Percentiles rank a stretch among this genome's conserved stretches.
phyloP scores from a whole-genome alignment of 2,113 vertebrate species.

The Erinaceus europaeus region DNA sequence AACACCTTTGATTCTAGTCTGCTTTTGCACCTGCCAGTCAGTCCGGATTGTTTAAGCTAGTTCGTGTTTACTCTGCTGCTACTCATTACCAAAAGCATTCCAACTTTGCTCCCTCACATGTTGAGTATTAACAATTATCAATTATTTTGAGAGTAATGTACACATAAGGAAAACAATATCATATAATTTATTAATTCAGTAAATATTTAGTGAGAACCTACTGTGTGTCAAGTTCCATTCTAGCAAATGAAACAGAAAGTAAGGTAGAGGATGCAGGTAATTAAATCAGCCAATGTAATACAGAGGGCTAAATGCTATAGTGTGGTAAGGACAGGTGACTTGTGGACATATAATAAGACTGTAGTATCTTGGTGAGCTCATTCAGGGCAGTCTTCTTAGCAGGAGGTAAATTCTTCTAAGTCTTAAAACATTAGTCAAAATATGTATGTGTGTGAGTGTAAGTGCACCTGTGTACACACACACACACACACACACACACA shows the following conservation, averaged over 20 bases:
- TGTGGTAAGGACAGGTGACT: neutral
- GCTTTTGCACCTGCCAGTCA: neutral
- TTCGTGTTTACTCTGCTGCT: neutral
- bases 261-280: neutral
- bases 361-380: neutral
- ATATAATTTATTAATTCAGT: neutral
- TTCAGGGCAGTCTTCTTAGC: neutral
- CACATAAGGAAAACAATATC: neutral
- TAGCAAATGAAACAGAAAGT: neutral
- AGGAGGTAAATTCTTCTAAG: neutral
- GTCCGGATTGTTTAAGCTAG: neutral
- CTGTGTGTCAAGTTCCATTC: neutral
- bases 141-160: neutral
- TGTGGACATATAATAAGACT: neutral
- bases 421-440: neutral
- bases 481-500: accelerated
- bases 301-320: neutral
- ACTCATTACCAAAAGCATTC: neutral
- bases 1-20: neutral
- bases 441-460: neutral
- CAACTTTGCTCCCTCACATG: neutral
- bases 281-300: neutral
- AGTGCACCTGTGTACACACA: accelerated
- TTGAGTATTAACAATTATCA: neutral
- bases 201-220: neutral